Evolutionary conservation across 2,888 invertebrate species (phyloP).

Genomic region (Hyppa rectilinea): DNA sequence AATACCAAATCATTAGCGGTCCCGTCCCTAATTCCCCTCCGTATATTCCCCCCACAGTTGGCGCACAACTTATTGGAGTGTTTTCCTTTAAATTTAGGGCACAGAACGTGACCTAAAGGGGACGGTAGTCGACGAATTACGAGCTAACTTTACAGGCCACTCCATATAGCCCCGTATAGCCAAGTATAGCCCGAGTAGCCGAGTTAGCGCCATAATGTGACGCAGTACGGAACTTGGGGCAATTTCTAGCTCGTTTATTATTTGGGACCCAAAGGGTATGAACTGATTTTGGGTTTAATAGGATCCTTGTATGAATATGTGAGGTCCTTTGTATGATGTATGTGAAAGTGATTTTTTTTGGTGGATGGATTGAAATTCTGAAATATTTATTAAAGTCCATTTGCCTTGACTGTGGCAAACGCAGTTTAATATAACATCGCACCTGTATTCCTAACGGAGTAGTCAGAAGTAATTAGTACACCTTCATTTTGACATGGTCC

Average conservation of each 20-base stretch:
- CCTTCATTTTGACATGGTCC: background rate
- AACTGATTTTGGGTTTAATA: constrained; percentile 41
- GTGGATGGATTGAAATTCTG: background rate
- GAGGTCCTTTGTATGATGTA: constrained; percentile 30
- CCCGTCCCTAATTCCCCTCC: background rate
- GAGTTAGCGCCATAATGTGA: constrained; percentile 63
- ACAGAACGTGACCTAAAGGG: constrained; percentile 85
- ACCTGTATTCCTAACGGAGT: background rate
- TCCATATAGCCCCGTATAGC: constrained; percentile 73
- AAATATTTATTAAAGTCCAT: background rate
- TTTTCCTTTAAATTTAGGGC: constrained; percentile 88
- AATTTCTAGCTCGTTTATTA: constrained; percentile 62
- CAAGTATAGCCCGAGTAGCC: constrained; percentile 39
- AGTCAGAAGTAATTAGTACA: background rate
- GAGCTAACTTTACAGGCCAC: constrained; percentile 80
- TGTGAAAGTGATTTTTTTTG: constrained; percentile 15
- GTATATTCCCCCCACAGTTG: constrained; percentile 70
- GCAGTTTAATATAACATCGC: too few relatives aligned
- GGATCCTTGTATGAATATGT: constrained; percentile 45
- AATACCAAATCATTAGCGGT: constrained; percentile 20
- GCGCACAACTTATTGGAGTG: constrained; percentile 82
- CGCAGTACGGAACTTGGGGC: constrained; percentile 64
- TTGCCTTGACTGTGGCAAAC: too few relatives aligned
- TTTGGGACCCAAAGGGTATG: constrained; percentile 55
- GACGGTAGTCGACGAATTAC: constrained; percentile 79